Percentiles rank a stretch among this genome's conserved stretches.
Conservation (phyloP, 2,797 vertebrate genomes). For the Falco rusticolus region DNA sequence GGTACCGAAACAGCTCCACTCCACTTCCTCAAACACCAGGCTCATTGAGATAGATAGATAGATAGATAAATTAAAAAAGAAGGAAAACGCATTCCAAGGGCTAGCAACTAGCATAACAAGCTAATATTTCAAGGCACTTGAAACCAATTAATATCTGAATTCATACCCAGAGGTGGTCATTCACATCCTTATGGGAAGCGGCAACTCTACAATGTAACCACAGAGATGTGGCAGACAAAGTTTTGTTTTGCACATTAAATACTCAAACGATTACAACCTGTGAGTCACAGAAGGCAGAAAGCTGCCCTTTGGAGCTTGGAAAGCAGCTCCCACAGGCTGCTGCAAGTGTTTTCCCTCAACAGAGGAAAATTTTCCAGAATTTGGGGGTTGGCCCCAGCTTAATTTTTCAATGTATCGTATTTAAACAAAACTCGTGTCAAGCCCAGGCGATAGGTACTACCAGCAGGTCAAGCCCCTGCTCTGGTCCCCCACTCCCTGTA, state of each 20-base stretch:
- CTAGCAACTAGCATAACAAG: not conserved
- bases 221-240: not conserved
- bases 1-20: not conserved
- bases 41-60: not conserved
- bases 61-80: not conserved
- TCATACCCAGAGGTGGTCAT: not conserved
- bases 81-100: not conserved
- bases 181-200: not conserved
- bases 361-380: not conserved
- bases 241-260: not conserved
- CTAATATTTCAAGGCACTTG: not conserved
- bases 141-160: not conserved
- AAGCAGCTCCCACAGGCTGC: not conserved
- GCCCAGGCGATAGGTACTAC: not conserved
- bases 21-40: not conserved
- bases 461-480: not conserved
- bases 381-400: not conserved
- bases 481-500: not conserved
- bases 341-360: not conserved
- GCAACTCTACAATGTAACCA: not conserved
- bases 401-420: not conserved
- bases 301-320: not conserved
- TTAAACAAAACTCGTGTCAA: conserved; percentile 20
- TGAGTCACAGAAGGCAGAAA: not conserved
- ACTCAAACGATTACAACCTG: not conserved